Base-by-base conservation (phyloP, 2,797 vertebrate genomes). In the Agapornis canus region DNA sequence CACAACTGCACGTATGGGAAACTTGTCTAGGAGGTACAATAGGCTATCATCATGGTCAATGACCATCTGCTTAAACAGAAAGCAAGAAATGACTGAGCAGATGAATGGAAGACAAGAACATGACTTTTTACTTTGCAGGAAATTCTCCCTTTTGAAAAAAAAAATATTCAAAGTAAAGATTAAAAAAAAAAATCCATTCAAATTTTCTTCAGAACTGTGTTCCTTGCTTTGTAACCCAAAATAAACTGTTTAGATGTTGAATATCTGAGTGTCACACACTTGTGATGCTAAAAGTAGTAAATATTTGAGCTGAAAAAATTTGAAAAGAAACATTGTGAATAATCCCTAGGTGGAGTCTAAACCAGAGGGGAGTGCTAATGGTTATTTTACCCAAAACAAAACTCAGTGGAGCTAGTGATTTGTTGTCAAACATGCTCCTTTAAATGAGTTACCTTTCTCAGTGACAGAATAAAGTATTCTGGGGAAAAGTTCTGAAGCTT, bases 171-270 rank as follows among this genome's bases (percentile, higher is more conserved):
- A 92, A 89, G 26, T 57, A 22, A 82, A 60, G 86, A 60, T 6
- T 1, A 0, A 45, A 3, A 35, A 68, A 48, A 35, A 68, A 48
- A 5, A 23, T 23, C 22, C 22, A 35, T 3, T 2, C 2, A 35
- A 27, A 23, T 40, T 52, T 79, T 63, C 39, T 12, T 6, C 48
- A 70, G 25, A 70, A 82, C 25, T 73, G 27, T 6, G 16, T 73
- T 79, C 29, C 77, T 48, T 84, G 59, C 32, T 73, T 84, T 66
- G 11, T 61, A 69, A 82, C 59, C 7, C 12, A 75, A 83, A 86
- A 42, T 14, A 54, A 78, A 26, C 47, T 59, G 21, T 71, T 78
- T 82, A 76, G 63, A 59, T 27, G 6, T 56, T 64, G 23, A 56
- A 35, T 77, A 10, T 39, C 25, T 10, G 39, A 70, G 32, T 57